Conservation (phyloP, 2,113 vertebrate species). For the Casuarius casuarius region DNA sequence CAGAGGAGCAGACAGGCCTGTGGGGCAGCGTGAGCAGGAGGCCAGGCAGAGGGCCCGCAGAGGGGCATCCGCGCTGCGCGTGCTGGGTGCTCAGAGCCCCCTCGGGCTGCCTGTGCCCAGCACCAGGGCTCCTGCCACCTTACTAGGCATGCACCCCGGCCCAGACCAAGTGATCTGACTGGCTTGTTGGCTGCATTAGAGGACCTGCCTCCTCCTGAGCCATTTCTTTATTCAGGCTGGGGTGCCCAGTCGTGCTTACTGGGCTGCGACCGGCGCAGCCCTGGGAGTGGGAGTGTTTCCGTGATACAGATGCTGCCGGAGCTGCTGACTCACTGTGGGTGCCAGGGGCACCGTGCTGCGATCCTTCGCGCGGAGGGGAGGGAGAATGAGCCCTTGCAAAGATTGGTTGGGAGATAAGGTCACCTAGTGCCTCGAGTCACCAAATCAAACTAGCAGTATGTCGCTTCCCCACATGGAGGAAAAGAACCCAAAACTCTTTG, state of each 20-base stretch:
- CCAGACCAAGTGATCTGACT: background rate
- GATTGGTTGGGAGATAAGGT: conserved; percentile 67
- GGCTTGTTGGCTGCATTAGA: background rate
- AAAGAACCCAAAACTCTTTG: background rate
- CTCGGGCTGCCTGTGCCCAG: no score
- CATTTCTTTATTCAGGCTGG: background rate
- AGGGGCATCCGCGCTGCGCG: background rate
- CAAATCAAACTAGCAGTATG: background rate
- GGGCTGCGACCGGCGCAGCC: background rate
- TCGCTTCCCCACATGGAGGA: background rate
- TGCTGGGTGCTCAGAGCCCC: background rate
- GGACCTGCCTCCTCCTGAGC: background rate
- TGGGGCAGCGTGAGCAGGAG: background rate
- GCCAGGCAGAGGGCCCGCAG: background rate
- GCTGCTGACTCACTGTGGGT: conserved; percentile 51
- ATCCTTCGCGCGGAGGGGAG: background rate
- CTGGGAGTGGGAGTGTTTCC: background rate
- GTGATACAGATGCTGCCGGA: background rate
- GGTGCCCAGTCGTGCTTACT: background rate
- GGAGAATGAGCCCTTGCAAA: background rate
- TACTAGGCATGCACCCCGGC: background rate
- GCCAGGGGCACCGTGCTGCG: conserved; percentile 38
- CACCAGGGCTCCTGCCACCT: background rate
- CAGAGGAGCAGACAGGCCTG: background rate
- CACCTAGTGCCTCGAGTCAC: conserved; percentile 62